Evolutionary conservation across 2,113 vertebrate species (phyloP).

Genomic region (Alligator mississippiensis): DNA sequence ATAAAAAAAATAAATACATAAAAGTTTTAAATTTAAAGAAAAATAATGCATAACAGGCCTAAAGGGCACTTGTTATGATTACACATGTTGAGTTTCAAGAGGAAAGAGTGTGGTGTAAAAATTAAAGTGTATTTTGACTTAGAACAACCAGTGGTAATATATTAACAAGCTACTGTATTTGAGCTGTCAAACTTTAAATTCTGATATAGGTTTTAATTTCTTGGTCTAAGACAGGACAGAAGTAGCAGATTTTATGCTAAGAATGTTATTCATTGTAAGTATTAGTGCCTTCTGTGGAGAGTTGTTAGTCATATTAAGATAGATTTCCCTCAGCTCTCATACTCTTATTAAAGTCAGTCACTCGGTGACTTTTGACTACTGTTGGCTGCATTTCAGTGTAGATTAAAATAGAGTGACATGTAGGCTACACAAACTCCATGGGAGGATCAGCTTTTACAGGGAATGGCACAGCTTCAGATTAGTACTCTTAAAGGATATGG

Average conservation of each 20-base stretch:
- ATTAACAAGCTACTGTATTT: accelerated
- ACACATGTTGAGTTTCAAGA: background rate
- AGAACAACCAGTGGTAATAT: background rate
- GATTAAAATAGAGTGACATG: background rate
- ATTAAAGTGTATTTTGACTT: accelerated
- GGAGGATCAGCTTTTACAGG: background rate
- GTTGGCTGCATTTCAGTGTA: background rate
- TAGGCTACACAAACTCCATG: background rate
- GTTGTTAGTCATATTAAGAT: accelerated
- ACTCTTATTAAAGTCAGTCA: background rate
- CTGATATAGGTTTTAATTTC: background rate
- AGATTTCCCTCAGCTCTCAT: background rate
- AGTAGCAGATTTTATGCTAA: background rate
- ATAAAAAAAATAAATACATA: too few species aligned
- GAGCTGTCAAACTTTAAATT: background rate
- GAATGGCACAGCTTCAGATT: background rate
- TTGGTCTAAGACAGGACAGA: background rate
- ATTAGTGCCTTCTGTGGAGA: background rate
- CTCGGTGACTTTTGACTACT: background rate
- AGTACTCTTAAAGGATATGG: background rate
- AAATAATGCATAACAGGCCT: too few species aligned
- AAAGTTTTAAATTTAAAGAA: too few species aligned
- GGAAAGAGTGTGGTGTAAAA: background rate
- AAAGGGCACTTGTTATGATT: background rate
- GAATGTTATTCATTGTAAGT: background rate